Evolutionary conservation across 2,113 vertebrate species (phyloP).

Genomic region (Melanostigma gelatinosum): DNA sequence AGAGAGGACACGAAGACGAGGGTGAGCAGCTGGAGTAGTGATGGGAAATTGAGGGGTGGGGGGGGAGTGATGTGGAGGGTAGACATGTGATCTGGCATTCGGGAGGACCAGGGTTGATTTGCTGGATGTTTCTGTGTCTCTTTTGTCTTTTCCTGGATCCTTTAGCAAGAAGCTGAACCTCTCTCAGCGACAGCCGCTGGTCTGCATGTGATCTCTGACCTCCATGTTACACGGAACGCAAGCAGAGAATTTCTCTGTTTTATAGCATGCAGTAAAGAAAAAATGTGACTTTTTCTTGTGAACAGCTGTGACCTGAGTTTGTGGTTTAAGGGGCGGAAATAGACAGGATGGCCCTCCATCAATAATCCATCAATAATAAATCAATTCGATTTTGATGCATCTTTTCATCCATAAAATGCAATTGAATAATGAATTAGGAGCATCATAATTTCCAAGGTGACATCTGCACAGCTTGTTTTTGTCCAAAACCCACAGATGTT

Average conservation of each 20-base stretch:
- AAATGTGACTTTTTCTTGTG: not conserved
- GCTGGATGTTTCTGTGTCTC: not conserved
- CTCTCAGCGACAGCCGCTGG: too few species aligned
- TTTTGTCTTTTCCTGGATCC: not conserved
- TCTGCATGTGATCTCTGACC: not conserved
- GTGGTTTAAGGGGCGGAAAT: not conserved
- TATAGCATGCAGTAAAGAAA: not conserved
- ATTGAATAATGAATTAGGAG: not conserved
- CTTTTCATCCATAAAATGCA: not conserved
- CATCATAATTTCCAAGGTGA: not conserved
- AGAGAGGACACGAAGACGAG: slow-evolving; percentile 75
- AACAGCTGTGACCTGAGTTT: not conserved
- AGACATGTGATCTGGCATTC: slow-evolving; percentile 1
- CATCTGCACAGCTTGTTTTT: not conserved
- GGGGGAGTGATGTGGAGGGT: not conserved
- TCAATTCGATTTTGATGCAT: not conserved
- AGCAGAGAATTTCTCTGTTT: not conserved
- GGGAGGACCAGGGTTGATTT: not conserved
- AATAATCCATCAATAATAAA: not conserved
- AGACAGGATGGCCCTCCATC: not conserved
- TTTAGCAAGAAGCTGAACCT: not conserved
- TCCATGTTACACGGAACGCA: not conserved
- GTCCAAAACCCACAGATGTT: not conserved
- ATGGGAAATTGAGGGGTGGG: too few species aligned
- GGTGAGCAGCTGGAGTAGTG: slow-evolving; percentile 82